Base-by-base conservation (phyloP, 2,888 invertebrate species). In the Nycteola revayana region DNA sequence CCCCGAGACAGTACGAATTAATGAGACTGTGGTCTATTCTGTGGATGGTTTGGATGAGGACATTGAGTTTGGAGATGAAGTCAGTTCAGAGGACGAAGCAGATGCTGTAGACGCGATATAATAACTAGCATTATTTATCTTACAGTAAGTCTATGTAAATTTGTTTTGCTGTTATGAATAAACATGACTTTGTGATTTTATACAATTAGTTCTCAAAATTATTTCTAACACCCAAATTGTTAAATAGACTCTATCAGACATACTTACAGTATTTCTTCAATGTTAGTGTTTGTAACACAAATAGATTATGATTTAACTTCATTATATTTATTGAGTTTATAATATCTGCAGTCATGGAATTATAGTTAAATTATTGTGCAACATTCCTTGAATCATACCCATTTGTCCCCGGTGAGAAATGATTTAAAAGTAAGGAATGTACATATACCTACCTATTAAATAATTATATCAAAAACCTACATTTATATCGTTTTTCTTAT, bases 1-100 rank as follows among this genome's bases (percentile, higher is more conserved):
- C 88, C 99, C 99, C 40, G 99, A 99, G 91, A 96, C 96, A 67
- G 97, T 97, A 59, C 96, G 98, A 82, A 98, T 98, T 90, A 98
- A 97, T 83, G 98, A 98, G 76, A 97, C 96, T 52, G 96, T 96
- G 66, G 97, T 96, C 48, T 97, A 97, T 79, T 95, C 96, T 54
- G 96, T 97, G 73, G 97, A 97, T 83, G 97, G 96, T 63, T 93
- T 96, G 72, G 98, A 98, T 86, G 98, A 98, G 81, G 97, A 98
- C 79, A 98, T 98, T 86, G 97, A 97, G 80, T 98, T 98, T 72
- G 97, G 97, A 57, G 97, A 98, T 87, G 96, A 97, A 89, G 95
- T 96, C 75, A 96, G 95, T 80, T 96, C 96, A 64, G 95, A 95
- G 66, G 96, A 96, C 75, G 96, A 96, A 86, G 95, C 92, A 55